Percentiles rank a stretch among this genome's conserved stretches.
Conservation (phyloP, 2,888 invertebrate species). For the Eupithecia dodoneata region DNA sequence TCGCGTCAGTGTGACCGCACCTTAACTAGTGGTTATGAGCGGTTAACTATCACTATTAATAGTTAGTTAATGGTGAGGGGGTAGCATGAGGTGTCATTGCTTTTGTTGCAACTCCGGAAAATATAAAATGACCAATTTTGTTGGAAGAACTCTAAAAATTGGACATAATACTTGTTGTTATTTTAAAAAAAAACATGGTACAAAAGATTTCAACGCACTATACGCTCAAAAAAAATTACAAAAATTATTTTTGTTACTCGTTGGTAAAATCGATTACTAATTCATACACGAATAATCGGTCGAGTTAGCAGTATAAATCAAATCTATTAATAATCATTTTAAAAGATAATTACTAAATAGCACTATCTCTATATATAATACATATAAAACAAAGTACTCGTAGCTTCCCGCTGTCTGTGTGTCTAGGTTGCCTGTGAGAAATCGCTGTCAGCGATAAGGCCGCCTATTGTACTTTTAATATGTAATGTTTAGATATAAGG, state of each 20-base stretch:
- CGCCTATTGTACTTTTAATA: too few species aligned
- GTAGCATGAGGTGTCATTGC: background rate
- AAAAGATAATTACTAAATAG: too few species aligned
- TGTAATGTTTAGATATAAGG: too few species aligned
- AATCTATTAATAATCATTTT: too few species aligned
- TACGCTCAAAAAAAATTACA: background rate
- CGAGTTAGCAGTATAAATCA: too few species aligned
- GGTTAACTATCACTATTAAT: conserved; percentile 42
- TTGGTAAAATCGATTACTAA: too few species aligned
- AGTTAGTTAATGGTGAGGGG: conserved; percentile 10
- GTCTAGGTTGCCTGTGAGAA: too few species aligned
- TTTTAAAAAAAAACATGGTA: background rate
- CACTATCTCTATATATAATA: too few species aligned
- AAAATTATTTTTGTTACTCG: background rate
- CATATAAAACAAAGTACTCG: too few species aligned
- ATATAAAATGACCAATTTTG: background rate
- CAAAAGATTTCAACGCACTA: background rate
- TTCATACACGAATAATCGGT: too few species aligned
- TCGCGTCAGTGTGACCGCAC: conserved; percentile 56
- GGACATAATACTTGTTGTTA: background rate
- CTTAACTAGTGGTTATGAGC: conserved; percentile 54
- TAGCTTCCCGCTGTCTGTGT: too few species aligned
- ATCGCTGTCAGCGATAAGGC: too few species aligned
- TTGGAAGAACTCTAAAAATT: background rate
- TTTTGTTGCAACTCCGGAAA: background rate